Evolutionary conservation across 1,140 invertebrate species (phyloP).

Genomic region (Cydia pomonella): DNA sequence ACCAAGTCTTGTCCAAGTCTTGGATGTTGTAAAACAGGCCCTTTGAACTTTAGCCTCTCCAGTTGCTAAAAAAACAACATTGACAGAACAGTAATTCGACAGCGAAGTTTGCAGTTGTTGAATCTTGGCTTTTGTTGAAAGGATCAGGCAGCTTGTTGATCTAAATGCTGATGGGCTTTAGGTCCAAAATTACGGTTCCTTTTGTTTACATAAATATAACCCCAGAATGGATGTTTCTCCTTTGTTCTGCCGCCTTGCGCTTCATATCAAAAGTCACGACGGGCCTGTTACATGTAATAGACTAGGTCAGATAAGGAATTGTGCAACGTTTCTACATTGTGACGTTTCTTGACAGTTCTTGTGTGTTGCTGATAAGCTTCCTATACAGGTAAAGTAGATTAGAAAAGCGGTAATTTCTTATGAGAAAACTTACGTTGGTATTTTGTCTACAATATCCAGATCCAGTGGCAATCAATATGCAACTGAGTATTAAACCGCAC

Average conservation of each 20-base stretch:
- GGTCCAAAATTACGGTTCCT: neutral
- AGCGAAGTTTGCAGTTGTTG: too few species aligned
- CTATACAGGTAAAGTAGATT: neutral
- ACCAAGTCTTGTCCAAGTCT: too few species aligned
- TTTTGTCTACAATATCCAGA: conserved; percentile 56
- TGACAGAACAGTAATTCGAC: too few species aligned
- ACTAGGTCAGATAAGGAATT: conserved; percentile 23
- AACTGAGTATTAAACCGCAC: conserved; percentile 69
- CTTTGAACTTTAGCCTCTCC: too few species aligned
- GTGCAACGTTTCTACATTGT: conserved; percentile 23
- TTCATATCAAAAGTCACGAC: conserved; percentile 24
- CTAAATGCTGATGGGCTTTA: neutral
- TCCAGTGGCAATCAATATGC: conserved; percentile 73
- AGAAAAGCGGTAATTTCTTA: neutral
- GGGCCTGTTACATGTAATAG: conserved; percentile 28
- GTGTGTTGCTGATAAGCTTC: neutral
- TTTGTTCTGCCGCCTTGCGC: conserved; percentile 24
- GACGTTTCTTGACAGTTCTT: conserved; percentile 18
- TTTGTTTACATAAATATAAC: conserved; percentile 19
- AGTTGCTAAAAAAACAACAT: too few species aligned
- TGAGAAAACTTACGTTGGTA: conserved; percentile 39
- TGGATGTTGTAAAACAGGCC: too few species aligned
- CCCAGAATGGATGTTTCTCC: neutral
- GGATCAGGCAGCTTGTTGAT: neutral
- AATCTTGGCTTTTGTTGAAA: neutral